A percentile compares a stretch with the other conserved stretches of the same genome.
Conservation (phyloP, 2,888 invertebrate genomes). For the Helobdella robusta region DNA sequence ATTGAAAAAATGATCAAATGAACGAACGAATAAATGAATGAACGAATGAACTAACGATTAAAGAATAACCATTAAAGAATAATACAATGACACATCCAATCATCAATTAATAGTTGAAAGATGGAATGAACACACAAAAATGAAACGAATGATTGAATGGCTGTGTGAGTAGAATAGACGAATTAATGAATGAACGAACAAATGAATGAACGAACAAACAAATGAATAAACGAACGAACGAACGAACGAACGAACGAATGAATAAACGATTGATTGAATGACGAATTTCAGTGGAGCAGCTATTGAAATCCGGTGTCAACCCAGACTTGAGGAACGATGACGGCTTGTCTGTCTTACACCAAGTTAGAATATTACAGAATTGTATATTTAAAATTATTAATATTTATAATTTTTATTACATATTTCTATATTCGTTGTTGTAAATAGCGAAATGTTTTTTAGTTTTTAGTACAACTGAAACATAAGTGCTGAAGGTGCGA, state of each 20-base stretch:
- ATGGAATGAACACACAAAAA: no score
- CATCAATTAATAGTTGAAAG: no score
- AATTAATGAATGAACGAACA: not conserved
- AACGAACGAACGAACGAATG: not conserved
- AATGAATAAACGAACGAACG: not conserved
- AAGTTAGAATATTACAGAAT: no score
- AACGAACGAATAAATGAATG: not conserved
- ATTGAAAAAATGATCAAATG: not conserved
- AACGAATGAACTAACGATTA: no score
- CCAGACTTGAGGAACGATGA: conserved; percentile 98
- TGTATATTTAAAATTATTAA: no score
- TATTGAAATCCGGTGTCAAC: conserved; percentile 78
- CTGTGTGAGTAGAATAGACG: no score
- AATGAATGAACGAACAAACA: not conserved
- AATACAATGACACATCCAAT: no score
- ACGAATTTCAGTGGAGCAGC: conserved; percentile 61
- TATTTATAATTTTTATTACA: not conserved
- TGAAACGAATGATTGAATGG: no score
- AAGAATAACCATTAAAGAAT: not conserved
- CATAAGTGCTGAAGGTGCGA: no score
- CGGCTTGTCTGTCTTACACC: conserved; percentile 93
- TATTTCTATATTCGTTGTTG: not conserved
- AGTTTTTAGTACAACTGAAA: no score
- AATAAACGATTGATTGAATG: not conserved
- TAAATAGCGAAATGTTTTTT: no score